Evolutionary conservation across 2,888 invertebrate genomes (phyloP), one percentile per base, ranked within the genome.

Genomic region (Thyatira batis): DNA sequence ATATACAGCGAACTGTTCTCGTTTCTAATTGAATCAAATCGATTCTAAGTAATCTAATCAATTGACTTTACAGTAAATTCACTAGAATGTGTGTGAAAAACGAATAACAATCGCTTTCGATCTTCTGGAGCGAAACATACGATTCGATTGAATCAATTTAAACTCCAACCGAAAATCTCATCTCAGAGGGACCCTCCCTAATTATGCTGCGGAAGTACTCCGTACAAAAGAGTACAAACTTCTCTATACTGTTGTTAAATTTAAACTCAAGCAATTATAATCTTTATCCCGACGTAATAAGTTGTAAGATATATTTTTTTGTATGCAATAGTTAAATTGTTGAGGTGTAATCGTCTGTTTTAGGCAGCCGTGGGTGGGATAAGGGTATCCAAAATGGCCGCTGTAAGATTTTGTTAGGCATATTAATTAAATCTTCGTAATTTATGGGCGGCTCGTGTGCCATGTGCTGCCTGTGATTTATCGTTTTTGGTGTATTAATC

Each of bases 381-480:
- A 85, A 86, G 86, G 90, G 89, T 82, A 67, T 80, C 68, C 88
- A 91, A 91, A 85, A 91, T 90, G 91, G 91, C 90, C 65, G 80
- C 80, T 78, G 84, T 92, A 92, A 92, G 91, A 92, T 92, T 91
- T 90, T 82, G 89, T 88, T 85, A 84, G 80, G 86, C 80, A 85
- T 85, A 90, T 88, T 89, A 90, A 91, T 92, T 92, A 89, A 91
- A 90, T 90, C 90, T 90, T 90, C 84, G 83, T 92, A 87, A 92
- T 92, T 91, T 92, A 92, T 88, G 85, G 79, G 76, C 76, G 73
- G 80, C 71, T 75, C 74, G 78, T 70, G 82, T 78, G 79, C 71
- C 89, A 85, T 84, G 78, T 88, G 89, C 69, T 78, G 73, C 78
- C 64, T 72, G 68, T 86, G 84, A 89, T 90, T 89, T 87, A 91